Base-by-base conservation (phyloP, 2,113 vertebrate species). In the Actinemys pallida region DNA sequence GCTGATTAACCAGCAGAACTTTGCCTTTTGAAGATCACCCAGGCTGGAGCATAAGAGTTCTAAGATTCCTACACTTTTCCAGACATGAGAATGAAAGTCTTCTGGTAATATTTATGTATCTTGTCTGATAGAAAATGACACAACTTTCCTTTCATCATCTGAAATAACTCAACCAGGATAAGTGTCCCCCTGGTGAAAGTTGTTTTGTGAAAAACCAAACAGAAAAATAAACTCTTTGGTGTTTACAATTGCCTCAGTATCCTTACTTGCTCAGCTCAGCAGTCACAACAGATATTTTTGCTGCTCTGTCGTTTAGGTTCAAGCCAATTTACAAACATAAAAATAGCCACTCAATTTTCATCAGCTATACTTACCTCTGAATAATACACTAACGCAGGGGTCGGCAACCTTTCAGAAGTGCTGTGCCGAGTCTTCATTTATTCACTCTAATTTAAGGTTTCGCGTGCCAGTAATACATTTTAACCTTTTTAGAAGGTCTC, bases 91-190 rank as follows among this genome's bases (percentile, higher is more conserved):
- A 81, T 25, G 82, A 93, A 83, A 59, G 24, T 78, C 49, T 92
- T 93, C 81, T 83, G 62, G 29, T 89, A 93, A n/a, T 29, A 3
- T 79, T 93, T 92, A 82, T 93, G 50, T 87, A 75, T 24, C 90
- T 45, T 80, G 29, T 56, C 50, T 95, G 88, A 89, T 92, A 83
- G 82, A 92, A 96, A 96, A 93, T 90, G 81, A 83, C 79, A 92
- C 59, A 92, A 84, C 27, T 35, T 92, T 95, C 82, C 75, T 96
- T 95, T 95, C 42, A 94, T 93, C 90, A 94, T 25, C 56, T 75
- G 42, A 59, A 94, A 83, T 76, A 81, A 94, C 88, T 94, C 94
- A 94, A 29, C 81, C 89, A 93, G 83, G 54, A 81, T 12, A 14
- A 96, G 92, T 90, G 76, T 84, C 90, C 90, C 52, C 29, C 35